Evolutionary conservation across 2,797 vertebrate species (phyloP), one percentile per base, ranked within the genome.

Genomic region (Aldrovandia affinis): DNA sequence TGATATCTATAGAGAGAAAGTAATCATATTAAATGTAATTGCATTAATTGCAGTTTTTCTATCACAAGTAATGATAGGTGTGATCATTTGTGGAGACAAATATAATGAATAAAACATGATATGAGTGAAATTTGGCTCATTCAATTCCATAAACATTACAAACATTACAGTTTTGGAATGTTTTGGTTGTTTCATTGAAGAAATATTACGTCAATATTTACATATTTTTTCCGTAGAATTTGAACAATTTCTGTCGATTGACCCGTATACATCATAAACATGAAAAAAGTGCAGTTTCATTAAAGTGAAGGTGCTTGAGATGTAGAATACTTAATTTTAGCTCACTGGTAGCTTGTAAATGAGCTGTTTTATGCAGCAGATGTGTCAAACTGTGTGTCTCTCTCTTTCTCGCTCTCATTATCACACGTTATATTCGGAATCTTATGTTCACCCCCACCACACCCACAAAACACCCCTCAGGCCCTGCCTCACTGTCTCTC

Each of bases 401-500:
- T 77, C 82, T 0, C 57, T n/a, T 22, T n/a, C n/a, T 2, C 59
- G 44, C 42, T 59, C 82, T 47, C 39, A 61, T 63, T 61, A 61
- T 78, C 73, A n/a, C 73, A 10, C 18, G 39, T 47, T 36, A 59
- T 36, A 50, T 82, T 82, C 44, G 1, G 65, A 82, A 33, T n/a
- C 30, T 9, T 28, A 36, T 20, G 25, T 7, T 52, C 20, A 25
- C 52, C 39, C 44, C 47, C 83, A 28, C 42, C 73, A 28, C 30
- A n/a, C 25, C 1, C 50, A 5, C 78, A 1, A 36, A 12, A 10
- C 25, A 2, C 68, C 33, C 36, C 33, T 9, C 61, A 18, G 1
- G 22, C 70, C 44, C 36, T 10, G n/a, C 30, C 83, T 14, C 61
- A 22, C 81, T 52, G 81, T 65, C 65, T 84, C 78, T 57, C 78